These are phyloP conservation scores for Mythimna albipuncta DNA, from an alignment of 2,888 invertebrate species.

Conservation along the genomic window DNA sequence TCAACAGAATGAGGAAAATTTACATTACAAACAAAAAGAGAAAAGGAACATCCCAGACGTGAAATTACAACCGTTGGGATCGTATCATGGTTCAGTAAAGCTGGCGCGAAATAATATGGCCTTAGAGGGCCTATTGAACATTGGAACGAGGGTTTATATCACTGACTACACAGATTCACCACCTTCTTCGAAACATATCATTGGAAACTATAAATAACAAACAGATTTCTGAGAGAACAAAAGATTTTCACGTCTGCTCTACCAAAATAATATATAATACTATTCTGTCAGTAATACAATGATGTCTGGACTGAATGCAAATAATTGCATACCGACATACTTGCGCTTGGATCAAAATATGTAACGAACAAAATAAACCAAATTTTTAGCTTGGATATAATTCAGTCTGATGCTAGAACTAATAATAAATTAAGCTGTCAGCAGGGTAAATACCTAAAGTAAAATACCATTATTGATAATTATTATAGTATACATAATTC, in stretches of 20 bases:
- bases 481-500: too few relatives aligned
- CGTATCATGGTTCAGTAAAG: slow-evolving; percentile 68
- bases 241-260: slow-evolving; percentile 1
- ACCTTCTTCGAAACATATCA: slow-evolving; percentile 60
- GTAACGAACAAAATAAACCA: neutral
- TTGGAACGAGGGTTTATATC: slow-evolving; percentile 72
- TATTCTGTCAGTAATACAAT: slow-evolving; percentile 9
- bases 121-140: slow-evolving; percentile 68
- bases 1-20: slow-evolving; percentile 79
- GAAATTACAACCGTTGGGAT: slow-evolving; percentile 79
- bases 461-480: too few relatives aligned
- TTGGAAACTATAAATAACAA: slow-evolving; percentile 49
- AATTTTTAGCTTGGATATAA: neutral
- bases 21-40: slow-evolving; percentile 83
- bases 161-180: slow-evolving; percentile 68
- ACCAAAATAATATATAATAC: slow-evolving; percentile 5
- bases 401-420: neutral
- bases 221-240: slow-evolving; percentile 22
- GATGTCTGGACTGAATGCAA: slow-evolving; percentile 28
- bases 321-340: slow-evolving; percentile 11
- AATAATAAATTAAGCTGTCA: neutral
- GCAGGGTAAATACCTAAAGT: too few relatives aligned
- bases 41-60: slow-evolving; percentile 77
- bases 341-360: neutral
- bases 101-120: slow-evolving; percentile 74